Base-by-base conservation (phyloP, 2,888 invertebrate genomes). In the Philereme vetulata region DNA sequence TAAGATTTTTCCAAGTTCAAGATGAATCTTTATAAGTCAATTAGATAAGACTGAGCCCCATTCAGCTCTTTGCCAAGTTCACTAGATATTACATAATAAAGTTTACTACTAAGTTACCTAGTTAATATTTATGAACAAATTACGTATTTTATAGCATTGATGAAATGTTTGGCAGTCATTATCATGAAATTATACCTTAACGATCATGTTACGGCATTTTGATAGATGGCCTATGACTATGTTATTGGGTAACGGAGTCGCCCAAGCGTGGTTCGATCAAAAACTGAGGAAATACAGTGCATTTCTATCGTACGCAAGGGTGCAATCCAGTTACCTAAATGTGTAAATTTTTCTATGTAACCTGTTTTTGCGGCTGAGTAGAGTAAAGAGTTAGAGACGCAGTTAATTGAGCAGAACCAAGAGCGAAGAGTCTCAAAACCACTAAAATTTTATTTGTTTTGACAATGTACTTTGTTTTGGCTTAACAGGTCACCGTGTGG, bases 101-200 rank as follows among this genome's bases (percentile, higher is more conserved):
- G n/a, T 21, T 50, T 8, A 54, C 38, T 1, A 55, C 35, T 4
- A 38, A n/a, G 42, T 33, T 56, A 21, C 7, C 48, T 40, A 44
- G 40, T 35, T 52, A 45, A 56, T 46, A 62, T 57, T 50, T 49
- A 45, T 60, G 48, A 32, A 8, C 33, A 42, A 9, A 33, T 53
- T 21, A 34, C 45, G 52, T 21, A 43, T 62, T 55, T 44, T 54
- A 51, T 44, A 58, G 51, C 48, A 42, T 62, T 51, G 57, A 58
- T 58, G 54, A 58, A 62, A 58, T 55, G 44, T 34, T 49, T n/a
- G 33, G 36, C 33, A 36, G 56, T 46, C 36, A 49, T 9, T 50
- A 51, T 57, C 57, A 45, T 55, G 50, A 57, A 58, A 58, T 58
- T 62, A 62, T 45, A 58, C 55, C 21, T 8, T 55, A 11, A 33